phyloP scores from a whole-genome alignment of 1,140 invertebrate species.

The Euwallacea similis region DNA sequence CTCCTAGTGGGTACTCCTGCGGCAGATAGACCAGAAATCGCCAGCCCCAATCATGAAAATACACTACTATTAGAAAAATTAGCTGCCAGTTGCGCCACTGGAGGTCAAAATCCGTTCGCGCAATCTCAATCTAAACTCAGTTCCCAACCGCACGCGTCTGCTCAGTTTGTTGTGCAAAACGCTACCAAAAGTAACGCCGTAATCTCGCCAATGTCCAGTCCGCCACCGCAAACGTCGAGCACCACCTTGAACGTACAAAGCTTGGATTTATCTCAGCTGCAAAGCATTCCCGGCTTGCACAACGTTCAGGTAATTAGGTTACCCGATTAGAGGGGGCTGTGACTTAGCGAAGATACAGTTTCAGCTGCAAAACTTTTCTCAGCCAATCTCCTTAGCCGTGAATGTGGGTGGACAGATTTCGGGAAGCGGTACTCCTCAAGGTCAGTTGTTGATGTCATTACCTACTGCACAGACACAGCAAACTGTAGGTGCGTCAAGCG shows the following conservation, averaged over 20 bases:
- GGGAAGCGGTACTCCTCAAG: conserved; percentile 46
- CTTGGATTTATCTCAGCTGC: conserved; percentile 75
- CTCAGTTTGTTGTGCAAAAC: conserved; percentile 46
- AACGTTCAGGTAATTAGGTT: conserved; percentile 62
- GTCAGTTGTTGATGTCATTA: conserved; percentile 53
- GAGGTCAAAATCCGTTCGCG: conserved; percentile 42
- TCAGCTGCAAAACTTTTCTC: conserved; percentile 75
- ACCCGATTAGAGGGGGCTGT: neutral
- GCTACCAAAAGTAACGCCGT: conserved; percentile 36
- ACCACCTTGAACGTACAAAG: conserved; percentile 70
- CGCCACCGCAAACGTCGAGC: conserved; percentile 55
- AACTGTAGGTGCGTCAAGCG: conserved; percentile 50
- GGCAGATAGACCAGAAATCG: conserved; percentile 60
- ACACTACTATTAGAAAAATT: conserved; percentile 62
- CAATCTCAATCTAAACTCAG: conserved; percentile 37
- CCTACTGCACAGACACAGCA: conserved; percentile 49
- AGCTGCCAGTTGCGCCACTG: conserved; percentile 48
- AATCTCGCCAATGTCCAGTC: conserved; percentile 60
- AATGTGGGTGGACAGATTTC: conserved; percentile 61
- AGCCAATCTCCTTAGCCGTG: conserved; percentile 76
- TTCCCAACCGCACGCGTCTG: conserved; percentile 22
- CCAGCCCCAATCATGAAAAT: conserved; percentile 57
- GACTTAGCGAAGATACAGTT: conserved; percentile 52
- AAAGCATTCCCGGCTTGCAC: conserved; percentile 73
- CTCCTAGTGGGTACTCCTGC: conserved; percentile 59